Evolutionary conservation across 2,113 vertebrate species (phyloP), one percentile per base, ranked within the genome.

Genomic region (Atractosteus spatula): DNA sequence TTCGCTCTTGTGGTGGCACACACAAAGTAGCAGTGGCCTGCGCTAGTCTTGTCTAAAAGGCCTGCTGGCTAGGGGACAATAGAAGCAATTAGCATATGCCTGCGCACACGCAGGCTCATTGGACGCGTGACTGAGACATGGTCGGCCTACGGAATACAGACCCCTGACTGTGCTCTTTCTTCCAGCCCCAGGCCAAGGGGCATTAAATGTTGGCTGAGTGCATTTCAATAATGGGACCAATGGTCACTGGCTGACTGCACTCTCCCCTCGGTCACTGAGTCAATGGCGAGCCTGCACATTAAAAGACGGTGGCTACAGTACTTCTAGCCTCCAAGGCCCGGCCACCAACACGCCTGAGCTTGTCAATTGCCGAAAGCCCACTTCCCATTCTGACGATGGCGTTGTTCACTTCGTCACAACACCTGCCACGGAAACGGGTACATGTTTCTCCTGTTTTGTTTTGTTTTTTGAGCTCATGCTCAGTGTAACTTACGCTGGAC

Each of bases 1-100:
- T 78, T 84, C 78, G 77, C 84, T 85, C 79, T 84, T 75, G 80
- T 85, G 76, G 78, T 73, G 79, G 78, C 80, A 83, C 77, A 74
- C 73, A 79, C 76, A 80, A 82, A 79, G 84, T 80, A 81, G 79
- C 82, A 64, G 79, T 71, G 83, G 74, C 84, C 81, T 81, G 79
- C 77, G 80, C 78, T 1, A 74, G 63, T 56, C 47, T 29, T 8
- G 11, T n/a, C 55, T 16, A 7, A 5, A 51, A 16, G 69, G 62
- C 61, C 69, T 2, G 64, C 70, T 77, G 56, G 76, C 54, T 76
- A 57, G 63, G 74, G 47, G 74, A 64, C 55, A 74, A 16, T 0
- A 8, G 45, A 6, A 70, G 62, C 75, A 70, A 75, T 79, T 73
- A 68, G 81, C 77, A 74, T 80, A 74, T 75, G 67, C 55, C 71